Conservation (phyloP, 2,797 vertebrate species). For the Aotus griseimembra region DNA sequence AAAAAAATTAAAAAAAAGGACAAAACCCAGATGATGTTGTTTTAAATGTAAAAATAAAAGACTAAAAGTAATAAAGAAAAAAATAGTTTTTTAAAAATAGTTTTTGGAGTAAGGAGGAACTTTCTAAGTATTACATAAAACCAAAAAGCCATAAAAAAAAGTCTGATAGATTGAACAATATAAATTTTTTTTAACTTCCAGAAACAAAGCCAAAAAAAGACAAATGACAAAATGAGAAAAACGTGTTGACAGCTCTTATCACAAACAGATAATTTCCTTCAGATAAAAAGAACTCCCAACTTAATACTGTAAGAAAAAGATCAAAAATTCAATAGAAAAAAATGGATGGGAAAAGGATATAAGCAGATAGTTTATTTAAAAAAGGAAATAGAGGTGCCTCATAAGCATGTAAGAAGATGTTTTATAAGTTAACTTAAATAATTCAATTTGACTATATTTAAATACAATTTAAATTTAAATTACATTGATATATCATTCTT, state of each 20-base stretch:
- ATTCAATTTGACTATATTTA: background rate
- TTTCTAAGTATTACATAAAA: constrained; percentile 10
- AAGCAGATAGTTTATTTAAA: background rate
- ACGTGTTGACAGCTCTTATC: background rate
- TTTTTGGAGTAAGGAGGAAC: background rate
- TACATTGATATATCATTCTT: background rate
- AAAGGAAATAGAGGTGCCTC: background rate
- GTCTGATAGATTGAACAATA: background rate
- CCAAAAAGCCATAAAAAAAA: constrained; percentile 21
- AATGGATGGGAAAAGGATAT: background rate
- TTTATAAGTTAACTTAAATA: background rate
- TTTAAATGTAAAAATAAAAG: constrained; percentile 21
- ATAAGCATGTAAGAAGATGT: background rate
- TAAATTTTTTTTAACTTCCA: background rate
- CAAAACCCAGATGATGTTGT: background rate
- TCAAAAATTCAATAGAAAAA: background rate
- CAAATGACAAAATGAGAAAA: background rate
- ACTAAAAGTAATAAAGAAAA: background rate
- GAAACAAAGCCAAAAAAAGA: constrained; percentile 42
- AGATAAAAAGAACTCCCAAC: constrained; percentile 19
- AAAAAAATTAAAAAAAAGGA: background rate
- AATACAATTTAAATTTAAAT: background rate
- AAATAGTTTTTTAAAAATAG: background rate
- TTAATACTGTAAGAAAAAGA: background rate
- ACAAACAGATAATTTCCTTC: constrained; percentile 6